Evolutionary conservation across 1,140 invertebrate species (phyloP).

Genomic region (Aporrectodea caliginosa): DNA sequence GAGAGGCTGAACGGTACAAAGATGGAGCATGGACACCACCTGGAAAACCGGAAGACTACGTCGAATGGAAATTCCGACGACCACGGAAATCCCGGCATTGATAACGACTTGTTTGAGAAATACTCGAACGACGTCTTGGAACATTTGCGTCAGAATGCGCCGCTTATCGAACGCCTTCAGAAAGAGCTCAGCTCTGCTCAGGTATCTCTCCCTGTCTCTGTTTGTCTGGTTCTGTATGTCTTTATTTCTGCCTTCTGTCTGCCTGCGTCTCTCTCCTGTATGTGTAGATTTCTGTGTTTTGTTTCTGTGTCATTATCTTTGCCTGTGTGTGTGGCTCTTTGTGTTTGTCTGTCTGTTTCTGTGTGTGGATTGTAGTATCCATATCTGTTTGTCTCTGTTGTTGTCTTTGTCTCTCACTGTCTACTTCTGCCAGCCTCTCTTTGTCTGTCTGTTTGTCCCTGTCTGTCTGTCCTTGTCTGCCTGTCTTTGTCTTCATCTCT

Average conservation of each 20-base stretch:
- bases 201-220: conserved; percentile 42
- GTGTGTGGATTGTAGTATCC: background rate
- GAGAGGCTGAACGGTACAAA: too few species aligned
- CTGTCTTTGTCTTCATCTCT: background rate
- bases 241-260: background rate
- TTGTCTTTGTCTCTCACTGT: background rate
- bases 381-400: background rate
- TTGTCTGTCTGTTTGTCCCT: background rate
- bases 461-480: background rate
- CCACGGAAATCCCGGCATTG: background rate
- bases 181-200: conserved; percentile 63
- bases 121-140: background rate
- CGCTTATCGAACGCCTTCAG: conserved; percentile 62
- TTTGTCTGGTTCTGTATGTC: background rate
- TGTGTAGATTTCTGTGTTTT: too few species aligned
- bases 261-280: background rate
- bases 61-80: background rate
- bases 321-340: background rate
- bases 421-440: background rate
- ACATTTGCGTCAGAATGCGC: conserved; percentile 64
- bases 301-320: background rate
- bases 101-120: background rate
- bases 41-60: background rate
- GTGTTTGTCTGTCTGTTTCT: background rate
- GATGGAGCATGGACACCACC: background rate